phyloP scores from a whole-genome alignment of 2,888 invertebrate genomes.

The Megamerina dolium region DNA sequence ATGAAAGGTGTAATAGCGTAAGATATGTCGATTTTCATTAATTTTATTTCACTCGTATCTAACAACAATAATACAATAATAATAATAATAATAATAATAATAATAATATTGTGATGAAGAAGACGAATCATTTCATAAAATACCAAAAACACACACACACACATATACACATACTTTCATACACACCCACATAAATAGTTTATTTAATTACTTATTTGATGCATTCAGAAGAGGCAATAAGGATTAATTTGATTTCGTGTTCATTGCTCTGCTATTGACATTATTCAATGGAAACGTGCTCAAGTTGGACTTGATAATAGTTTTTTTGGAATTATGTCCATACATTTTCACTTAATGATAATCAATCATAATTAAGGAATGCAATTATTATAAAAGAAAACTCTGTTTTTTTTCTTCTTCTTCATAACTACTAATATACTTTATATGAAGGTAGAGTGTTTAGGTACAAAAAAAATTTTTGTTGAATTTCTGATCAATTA shows the following conservation, averaged over 20 bases:
- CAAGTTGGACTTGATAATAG: slow-evolving; percentile 9
- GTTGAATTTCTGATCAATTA: no score
- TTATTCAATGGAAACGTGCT: slow-evolving; percentile 16
- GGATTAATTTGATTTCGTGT: slow-evolving; percentile 12
- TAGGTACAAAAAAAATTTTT: no score
- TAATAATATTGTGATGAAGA: no score
- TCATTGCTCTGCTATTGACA: slow-evolving; percentile 22
- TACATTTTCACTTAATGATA: slow-evolving; percentile 14
- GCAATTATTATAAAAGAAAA: no score
- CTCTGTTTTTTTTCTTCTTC: no score
- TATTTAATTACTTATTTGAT: slow-evolving; percentile 20
- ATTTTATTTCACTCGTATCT: slow-evolving; percentile 2
- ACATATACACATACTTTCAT: no score
- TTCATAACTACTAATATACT: no score
- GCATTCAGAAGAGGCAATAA: neutral
- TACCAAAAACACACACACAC: no score
- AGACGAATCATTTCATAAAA: no score
- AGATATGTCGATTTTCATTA: slow-evolving; percentile 30
- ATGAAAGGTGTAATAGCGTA: slow-evolving; percentile 25
- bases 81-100: neutral
- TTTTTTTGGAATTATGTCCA: neutral
- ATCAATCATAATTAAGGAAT: slow-evolving; percentile 17
- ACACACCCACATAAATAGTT: no score
- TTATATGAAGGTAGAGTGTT: no score
- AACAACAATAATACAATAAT: neutral